A percentile compares a stretch with the other conserved stretches of the same genome.
These are phyloP conservation scores for Martes flavigula DNA, from an alignment of 2,797 vertebrate genomes.

Conservation along the genomic window DNA sequence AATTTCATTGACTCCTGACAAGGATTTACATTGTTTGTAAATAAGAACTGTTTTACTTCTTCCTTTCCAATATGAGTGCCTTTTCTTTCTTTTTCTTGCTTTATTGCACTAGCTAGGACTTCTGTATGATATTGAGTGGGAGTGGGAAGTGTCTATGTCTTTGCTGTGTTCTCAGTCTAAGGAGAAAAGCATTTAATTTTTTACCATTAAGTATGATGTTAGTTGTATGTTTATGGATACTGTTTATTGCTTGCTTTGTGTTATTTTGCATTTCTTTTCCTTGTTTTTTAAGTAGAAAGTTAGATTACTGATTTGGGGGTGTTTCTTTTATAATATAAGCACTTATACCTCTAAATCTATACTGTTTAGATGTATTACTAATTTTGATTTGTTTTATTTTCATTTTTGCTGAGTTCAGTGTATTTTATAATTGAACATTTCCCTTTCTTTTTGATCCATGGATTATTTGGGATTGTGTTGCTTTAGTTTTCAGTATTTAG, in stretches of 20 bases:
- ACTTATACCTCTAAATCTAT: background rate
- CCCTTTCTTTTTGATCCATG: background rate
- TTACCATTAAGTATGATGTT: background rate
- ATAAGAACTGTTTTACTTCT: background rate
- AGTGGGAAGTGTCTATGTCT: background rate
- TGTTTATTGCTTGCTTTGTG: background rate
- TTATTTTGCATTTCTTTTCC: background rate
- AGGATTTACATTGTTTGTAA: background rate
- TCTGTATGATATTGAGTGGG: background rate
- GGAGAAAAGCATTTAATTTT: background rate
- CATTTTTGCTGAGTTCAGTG: background rate
- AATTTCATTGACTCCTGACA: background rate
- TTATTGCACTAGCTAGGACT: background rate
- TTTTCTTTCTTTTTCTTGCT: background rate
- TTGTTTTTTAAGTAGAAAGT: background rate
- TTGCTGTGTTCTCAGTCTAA: background rate
- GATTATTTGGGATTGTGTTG: background rate
- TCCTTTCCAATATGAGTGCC: background rate
- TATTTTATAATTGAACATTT: background rate
- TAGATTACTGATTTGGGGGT: background rate
- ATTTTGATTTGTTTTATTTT: slow-evolving; percentile 19
- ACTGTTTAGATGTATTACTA: background rate
- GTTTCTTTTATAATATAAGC: background rate
- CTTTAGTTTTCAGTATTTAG: background rate
- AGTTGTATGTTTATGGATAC: background rate